A percentile compares a stretch with the other conserved stretches of the same genome.
Evolutionary conservation across 1,140 invertebrate species (phyloP).

Genomic region (Drosophila truncata): DNA sequence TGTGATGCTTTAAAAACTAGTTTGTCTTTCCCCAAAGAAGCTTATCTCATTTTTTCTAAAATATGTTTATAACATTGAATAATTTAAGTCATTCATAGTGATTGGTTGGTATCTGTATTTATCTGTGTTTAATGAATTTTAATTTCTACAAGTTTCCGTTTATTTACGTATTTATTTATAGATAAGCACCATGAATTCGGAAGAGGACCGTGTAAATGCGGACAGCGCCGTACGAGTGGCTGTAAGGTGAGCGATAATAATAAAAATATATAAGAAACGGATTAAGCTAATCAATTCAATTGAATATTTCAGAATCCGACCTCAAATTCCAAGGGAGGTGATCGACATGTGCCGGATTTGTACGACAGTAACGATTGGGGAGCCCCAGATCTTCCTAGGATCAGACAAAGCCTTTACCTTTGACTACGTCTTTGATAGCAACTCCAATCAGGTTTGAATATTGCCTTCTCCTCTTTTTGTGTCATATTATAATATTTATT

Average conservation of each 20-base stretch:
- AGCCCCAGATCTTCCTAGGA: constrained; percentile 96
- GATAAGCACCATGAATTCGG: constrained; percentile 27
- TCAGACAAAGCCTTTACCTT: constrained; percentile 98
- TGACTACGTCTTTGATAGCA: constrained; percentile 96
- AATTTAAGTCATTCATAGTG: not conserved
- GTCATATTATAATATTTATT: constrained; percentile 48
- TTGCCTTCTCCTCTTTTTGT: rapidly evolving
- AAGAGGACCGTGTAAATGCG: constrained; percentile 16
- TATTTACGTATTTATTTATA: constrained; percentile 11
- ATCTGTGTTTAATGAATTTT: not conserved
- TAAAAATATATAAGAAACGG: not conserved
- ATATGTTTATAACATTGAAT: not conserved
- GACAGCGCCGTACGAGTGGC: constrained; percentile 40
- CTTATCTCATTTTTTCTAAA: constrained; percentile 7
- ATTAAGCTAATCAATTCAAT: not conserved
- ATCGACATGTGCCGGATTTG: constrained; percentile 98
- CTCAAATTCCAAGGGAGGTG: constrained; percentile 95
- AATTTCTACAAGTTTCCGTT: not conserved
- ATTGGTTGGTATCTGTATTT: not conserved
- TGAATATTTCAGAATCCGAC: constrained; percentile 92
- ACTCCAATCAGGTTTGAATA: constrained; percentile 87
- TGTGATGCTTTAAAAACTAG: constrained; percentile 8
- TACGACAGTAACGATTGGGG: constrained; percentile 93
- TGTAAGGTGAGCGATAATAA: constrained; percentile 27
- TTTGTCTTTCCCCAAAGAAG: not conserved